A percentile compares a stretch with the other conserved stretches of the same genome.
Evolutionary conservation across 2,888 invertebrate genomes (phyloP).

Genomic region (Argyresthia albistria): DNA sequence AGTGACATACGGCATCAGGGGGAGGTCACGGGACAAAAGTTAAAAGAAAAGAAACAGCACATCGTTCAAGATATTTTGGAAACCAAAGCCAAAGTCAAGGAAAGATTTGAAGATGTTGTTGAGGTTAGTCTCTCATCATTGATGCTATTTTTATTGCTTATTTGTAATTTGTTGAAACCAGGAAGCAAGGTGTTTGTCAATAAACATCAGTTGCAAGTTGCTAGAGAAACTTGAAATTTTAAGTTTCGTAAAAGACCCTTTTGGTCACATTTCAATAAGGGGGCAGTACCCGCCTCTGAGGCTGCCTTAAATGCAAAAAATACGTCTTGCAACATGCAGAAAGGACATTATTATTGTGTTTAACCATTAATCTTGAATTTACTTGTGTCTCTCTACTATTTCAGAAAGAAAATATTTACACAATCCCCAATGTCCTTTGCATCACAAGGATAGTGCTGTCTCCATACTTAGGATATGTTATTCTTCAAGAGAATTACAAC

Average conservation of each 20-base stretch:
- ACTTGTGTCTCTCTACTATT: slow-evolving; percentile 17
- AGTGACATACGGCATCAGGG: slow-evolving; percentile 57
- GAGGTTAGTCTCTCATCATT: slow-evolving; percentile 64
- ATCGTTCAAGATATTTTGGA: slow-evolving; percentile 80
- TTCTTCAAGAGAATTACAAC: slow-evolving; percentile 85
- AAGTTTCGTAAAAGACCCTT: not conserved
- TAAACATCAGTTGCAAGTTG: not conserved
- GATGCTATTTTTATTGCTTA: not conserved
- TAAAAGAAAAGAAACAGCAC: slow-evolving; percentile 74
- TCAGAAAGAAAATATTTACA: slow-evolving; percentile 90
- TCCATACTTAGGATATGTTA: slow-evolving; percentile 91
- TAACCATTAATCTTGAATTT: too few species aligned
- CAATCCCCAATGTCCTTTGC: slow-evolving; percentile 94
- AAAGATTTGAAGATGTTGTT: slow-evolving; percentile 81
- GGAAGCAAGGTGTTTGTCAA: not conserved
- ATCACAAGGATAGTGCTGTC: slow-evolving; percentile 87
- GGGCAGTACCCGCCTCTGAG: too few species aligned
- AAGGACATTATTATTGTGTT: too few species aligned
- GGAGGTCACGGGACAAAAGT: slow-evolving; percentile 48
- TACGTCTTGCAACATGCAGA: too few species aligned
- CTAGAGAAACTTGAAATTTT: not conserved
- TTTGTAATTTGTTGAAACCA: not conserved
- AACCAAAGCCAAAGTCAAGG: slow-evolving; percentile 79
- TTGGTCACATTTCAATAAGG: not conserved
- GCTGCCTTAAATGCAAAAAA: too few species aligned